phyloP scores from a whole-genome alignment of 1,140 invertebrate genomes.

The Nymphalis io region DNA sequence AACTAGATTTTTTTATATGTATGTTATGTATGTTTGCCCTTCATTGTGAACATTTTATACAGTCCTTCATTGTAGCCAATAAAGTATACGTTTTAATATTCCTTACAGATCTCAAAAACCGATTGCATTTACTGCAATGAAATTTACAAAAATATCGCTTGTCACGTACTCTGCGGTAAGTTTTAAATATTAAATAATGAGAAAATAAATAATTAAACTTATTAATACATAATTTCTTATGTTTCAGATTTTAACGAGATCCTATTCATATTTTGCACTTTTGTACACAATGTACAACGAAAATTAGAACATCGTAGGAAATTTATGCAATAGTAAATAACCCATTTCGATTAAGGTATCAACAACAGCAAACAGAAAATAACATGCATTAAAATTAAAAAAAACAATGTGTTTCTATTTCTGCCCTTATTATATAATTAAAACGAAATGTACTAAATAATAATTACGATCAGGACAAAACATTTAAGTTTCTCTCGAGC shows the following conservation, averaged over 20 bases:
- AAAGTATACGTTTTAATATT: not conserved
- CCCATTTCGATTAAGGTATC: not conserved
- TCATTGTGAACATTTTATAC: too few relatives aligned
- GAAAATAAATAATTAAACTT: too few relatives aligned
- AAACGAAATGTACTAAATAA: not conserved
- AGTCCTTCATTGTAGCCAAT: too few relatives aligned
- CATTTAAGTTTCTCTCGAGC: not conserved
- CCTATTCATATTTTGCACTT: constrained; percentile 72
- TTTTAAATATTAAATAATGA: constrained; percentile 5
- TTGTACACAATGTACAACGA: constrained; percentile 72
- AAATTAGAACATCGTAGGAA: constrained; percentile 34
- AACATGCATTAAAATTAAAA: too few relatives aligned
- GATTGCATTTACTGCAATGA: constrained; percentile 72
- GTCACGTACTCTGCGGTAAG: constrained; percentile 68
- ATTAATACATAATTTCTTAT: not conserved
- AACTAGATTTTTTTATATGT: too few relatives aligned
- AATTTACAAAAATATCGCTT: constrained; percentile 68
- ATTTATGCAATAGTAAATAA: not conserved
- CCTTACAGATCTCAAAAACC: constrained; percentile 69
- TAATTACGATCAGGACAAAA: not conserved
- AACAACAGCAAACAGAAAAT: too few relatives aligned
- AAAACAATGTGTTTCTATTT: too few relatives aligned
- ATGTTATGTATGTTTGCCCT: constrained; percentile 11
- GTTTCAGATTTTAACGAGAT: constrained; percentile 73
- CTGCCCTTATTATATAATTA: not conserved